Percentiles rank a stretch among this genome's conserved stretches.
phyloP scores from a whole-genome alignment of 2,113 vertebrate species.

The Edolisoma coerulescens region DNA sequence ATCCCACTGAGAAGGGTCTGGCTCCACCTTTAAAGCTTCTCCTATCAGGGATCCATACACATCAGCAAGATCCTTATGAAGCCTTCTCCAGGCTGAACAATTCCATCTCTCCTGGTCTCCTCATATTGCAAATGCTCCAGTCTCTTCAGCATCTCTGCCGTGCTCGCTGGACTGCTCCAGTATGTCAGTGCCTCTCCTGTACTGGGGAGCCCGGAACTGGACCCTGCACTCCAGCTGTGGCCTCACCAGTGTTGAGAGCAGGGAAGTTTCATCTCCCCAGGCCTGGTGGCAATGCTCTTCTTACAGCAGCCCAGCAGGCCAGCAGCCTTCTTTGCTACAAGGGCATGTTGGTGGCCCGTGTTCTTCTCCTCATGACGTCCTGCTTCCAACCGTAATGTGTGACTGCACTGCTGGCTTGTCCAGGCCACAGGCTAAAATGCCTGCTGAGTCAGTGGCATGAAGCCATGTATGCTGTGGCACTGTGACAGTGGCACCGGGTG shows the following conservation, averaged over 20 bases:
- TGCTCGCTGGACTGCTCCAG: background rate
- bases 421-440: background rate
- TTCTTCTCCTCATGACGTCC: background rate
- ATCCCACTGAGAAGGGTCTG: background rate
- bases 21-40: background rate
- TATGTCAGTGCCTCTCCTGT: background rate
- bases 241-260: background rate
- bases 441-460: background rate
- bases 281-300: background rate
- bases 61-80: background rate
- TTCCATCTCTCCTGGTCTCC: background rate
- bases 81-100: background rate
- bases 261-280: background rate
- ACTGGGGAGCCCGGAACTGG: background rate
- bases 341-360: background rate
- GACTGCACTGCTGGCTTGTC: background rate
- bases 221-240: background rate
- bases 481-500: background rate
- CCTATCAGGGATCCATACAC: background rate
- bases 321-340: background rate
- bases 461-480: background rate
- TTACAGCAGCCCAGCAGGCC: background rate
- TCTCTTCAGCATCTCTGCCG: background rate
- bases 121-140: background rate
- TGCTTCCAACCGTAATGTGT: fast-evolving